These are phyloP conservation scores for Etia nguti DNA, from an alignment of 2,113 vertebrate genomes.

Conservation along the genomic window DNA sequence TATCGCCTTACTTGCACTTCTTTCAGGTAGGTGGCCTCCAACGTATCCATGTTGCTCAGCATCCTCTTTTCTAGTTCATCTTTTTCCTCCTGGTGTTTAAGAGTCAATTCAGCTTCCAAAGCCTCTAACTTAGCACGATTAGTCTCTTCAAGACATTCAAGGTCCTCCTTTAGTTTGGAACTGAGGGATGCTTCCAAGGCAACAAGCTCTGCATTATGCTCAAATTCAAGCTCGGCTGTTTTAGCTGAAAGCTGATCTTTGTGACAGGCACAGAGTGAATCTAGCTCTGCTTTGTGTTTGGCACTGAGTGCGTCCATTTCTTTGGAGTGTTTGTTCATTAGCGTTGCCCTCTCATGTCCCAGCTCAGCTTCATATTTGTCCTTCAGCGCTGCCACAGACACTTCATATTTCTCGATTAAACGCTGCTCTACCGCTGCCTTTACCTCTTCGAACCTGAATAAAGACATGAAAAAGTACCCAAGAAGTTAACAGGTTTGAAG, in stretches of 20 bases:
- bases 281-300: constrained; percentile 56
- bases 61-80: constrained; percentile 78
- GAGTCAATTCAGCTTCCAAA: constrained; percentile 64
- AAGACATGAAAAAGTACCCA: not conserved
- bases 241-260: constrained; percentile 38
- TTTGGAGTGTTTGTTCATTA: constrained; percentile 26
- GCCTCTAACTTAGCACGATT: constrained; percentile 68
- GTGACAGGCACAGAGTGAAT: constrained; percentile 59
- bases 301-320: constrained; percentile 39
- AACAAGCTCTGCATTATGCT: constrained; percentile 53
- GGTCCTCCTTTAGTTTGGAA: constrained; percentile 66
- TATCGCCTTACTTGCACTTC: constrained; percentile 80
- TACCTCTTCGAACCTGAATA: constrained; percentile 78
- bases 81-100: constrained; percentile 72
- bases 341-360: constrained; percentile 16
- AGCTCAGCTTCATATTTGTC: constrained; percentile 45
- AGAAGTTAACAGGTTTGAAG: not conserved
- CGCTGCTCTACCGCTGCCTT: constrained; percentile 65
- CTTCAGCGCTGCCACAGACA: constrained; percentile 67
- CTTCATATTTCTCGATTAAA: constrained; percentile 70
- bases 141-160: constrained; percentile 64
- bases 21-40: constrained; percentile 81
- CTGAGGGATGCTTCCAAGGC: constrained; percentile 55
- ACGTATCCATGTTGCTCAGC: constrained; percentile 79
- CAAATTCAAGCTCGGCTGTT: constrained; percentile 29